Base-by-base conservation (phyloP, 2,113 vertebrate species). In the Etheostoma cragini region DNA sequence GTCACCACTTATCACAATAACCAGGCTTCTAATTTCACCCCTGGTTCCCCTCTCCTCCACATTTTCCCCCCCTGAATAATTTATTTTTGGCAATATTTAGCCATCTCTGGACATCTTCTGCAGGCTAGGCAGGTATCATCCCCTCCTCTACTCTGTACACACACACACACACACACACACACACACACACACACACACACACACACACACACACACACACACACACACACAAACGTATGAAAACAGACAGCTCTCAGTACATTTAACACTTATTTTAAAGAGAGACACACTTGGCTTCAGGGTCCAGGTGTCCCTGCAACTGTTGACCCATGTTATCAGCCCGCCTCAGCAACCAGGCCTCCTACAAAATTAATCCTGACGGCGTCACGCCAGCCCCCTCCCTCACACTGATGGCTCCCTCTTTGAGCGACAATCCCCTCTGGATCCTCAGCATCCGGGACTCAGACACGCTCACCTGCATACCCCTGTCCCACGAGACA, bases 261-360 rank as follows among this genome's bases (percentile, higher is more conserved):
- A 89, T 94, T 42, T 89, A 90, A 78, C 65, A 71, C 80, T 84
- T 81, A 75, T 86, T 89, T 91, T 93, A 85, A 60, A 63, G 70
- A 60, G 82, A 82, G 70, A 87, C 83, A 85, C 87, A 76, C 65
- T 50, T 82, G 72, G 69, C 92, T 91, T 89, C 67, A 38, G 82
- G 88, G 86, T 88, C 92, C 93, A 91, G 92, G 92, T 93, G 93
- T 89, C 81, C 72, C 74, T 86, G 80, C 78, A 82, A 76, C 83
- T 66, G 69, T 78, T 88, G 88, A 92, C 88, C 87, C 80, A 35
- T 80, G 85, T 93, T 95, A 94, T 93, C 94, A 92, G 87, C 38
- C 73, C 53, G 84, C 90, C 79, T 87, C 90, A 90, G 82, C 76
- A 72, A 76, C 53, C 88, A 81, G 90, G 46, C 79, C 80, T 80